Evolutionary conservation across 2,888 invertebrate genomes (phyloP).

Genomic region (Hymenopus coronatus): DNA sequence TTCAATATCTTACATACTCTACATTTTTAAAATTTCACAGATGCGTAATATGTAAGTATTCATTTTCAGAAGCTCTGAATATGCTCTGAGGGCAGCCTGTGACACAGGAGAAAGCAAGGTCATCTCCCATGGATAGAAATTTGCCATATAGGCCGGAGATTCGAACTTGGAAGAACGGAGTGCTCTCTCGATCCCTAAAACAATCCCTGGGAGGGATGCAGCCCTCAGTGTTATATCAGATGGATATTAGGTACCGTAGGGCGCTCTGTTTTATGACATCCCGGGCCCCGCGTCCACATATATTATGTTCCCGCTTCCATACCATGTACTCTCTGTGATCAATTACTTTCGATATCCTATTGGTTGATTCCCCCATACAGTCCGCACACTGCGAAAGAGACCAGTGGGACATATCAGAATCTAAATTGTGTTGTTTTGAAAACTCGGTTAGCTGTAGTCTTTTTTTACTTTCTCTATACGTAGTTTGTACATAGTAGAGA

Average conservation of each 20-base stretch:
- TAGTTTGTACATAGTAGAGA: too few species aligned
- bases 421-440: neutral
- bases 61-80: too few species aligned
- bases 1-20: too few species aligned
- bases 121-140: too few species aligned
- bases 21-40: too few species aligned
- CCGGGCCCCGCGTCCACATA: slow-evolving; percentile 19
- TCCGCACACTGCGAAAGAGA: neutral
- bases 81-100: too few species aligned
- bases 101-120: too few species aligned
- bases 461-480: too few species aligned
- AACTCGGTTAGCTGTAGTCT: too few species aligned
- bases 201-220: neutral
- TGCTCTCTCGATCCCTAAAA: neutral
- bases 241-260: slow-evolving; percentile 29
- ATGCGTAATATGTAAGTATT: too few species aligned
- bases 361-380: slow-evolving; percentile 6
- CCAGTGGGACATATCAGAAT: neutral
- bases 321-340: slow-evolving; percentile 25
- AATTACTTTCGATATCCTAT: slow-evolving; percentile 31
- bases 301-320: slow-evolving; percentile 18
- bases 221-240: slow-evolving; percentile 25
- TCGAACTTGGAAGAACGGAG: neutral
- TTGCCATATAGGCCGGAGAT: neutral
- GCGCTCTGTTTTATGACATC: slow-evolving; percentile 31